Conservation (phyloP, 1,140 invertebrate genomes). For the Arctopsyche grandis region DNA sequence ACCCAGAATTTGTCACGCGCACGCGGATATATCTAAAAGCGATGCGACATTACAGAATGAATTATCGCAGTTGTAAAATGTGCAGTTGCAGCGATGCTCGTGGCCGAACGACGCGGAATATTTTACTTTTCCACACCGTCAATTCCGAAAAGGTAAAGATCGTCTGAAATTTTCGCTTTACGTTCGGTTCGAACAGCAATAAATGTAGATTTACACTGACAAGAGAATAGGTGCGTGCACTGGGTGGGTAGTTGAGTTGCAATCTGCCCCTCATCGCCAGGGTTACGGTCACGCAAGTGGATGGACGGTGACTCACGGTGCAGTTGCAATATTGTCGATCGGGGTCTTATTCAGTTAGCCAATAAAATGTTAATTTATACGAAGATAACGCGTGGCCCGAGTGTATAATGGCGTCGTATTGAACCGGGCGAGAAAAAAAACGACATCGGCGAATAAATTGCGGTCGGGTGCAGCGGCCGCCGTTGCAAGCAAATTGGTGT, state of each 20-base stretch:
- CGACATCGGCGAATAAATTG: conserved; percentile 32
- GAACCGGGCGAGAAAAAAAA: conserved; percentile 24
- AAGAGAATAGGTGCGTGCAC: too few species aligned
- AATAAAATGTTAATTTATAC: conserved; percentile 49
- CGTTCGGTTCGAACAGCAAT: neutral
- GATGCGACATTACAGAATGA: conserved; percentile 1
- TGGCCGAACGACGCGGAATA: neutral
- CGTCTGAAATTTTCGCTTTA: neutral
- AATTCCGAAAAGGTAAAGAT: neutral
- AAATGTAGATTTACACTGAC: neutral
- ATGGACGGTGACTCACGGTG: neutral
- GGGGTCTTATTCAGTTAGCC: neutral
- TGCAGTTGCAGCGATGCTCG: neutral
- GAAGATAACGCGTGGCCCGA: conserved; percentile 28
- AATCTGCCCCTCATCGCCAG: neutral
- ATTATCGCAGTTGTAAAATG: neutral
- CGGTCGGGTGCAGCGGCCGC: conserved; percentile 15
- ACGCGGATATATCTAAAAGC: neutral
- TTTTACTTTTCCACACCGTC: neutral
- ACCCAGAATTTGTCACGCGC: neutral
- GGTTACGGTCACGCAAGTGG: neutral
- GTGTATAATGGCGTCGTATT: conserved; percentile 32
- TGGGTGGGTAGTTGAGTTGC: neutral
- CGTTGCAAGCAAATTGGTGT: conserved; percentile 47
- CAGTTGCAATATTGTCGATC: too few species aligned